A percentile compares a stretch with the other conserved stretches of the same genome.
Conservation (phyloP, 2,113 vertebrate genomes). For the Cyprinodon brontotheroides region DNA sequence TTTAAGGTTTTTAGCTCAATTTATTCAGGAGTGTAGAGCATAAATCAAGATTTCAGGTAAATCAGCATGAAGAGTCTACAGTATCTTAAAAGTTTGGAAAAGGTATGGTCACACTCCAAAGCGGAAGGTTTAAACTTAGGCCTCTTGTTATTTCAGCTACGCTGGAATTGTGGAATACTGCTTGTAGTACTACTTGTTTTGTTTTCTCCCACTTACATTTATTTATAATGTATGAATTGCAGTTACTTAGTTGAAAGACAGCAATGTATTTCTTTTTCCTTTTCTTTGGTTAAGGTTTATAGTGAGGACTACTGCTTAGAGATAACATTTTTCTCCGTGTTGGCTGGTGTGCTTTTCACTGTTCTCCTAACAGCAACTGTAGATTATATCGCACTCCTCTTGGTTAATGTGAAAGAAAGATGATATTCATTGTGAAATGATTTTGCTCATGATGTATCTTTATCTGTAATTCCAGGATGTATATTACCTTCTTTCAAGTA, state of each 20-base stretch:
- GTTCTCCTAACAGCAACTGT: slow-evolving; percentile 78
- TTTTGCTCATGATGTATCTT: slow-evolving; percentile 84
- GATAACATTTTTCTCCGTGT: slow-evolving; percentile 74
- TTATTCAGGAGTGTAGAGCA: slow-evolving; percentile 69
- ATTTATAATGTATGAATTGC: slow-evolving; percentile 84
- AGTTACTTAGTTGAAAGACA: slow-evolving; percentile 74
- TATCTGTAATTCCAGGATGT: slow-evolving; percentile 85
- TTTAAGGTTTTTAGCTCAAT: slow-evolving; percentile 78
- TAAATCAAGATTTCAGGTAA: slow-evolving; percentile 49
- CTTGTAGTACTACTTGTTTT: slow-evolving; percentile 73
- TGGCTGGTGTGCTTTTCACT: slow-evolving; percentile 77
- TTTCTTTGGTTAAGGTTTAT: slow-evolving; percentile 64
- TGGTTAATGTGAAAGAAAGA: slow-evolving; percentile 74
- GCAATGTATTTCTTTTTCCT: slow-evolving; percentile 44
- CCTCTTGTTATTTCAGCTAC: slow-evolving; percentile 79
- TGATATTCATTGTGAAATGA: slow-evolving; percentile 81
- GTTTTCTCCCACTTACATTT: slow-evolving; percentile 71
- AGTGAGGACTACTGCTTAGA: slow-evolving; percentile 77
- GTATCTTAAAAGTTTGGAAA: slow-evolving; percentile 71
- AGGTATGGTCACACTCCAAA: slow-evolving; percentile 63
- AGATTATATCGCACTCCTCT: slow-evolving; percentile 75
- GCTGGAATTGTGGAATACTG: slow-evolving; percentile 76
- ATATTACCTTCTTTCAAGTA: slow-evolving; percentile 86
- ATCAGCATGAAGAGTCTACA: slow-evolving; percentile 59
- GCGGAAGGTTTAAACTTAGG: slow-evolving; percentile 59